These are phyloP conservation scores for Alentia gelatinosa DNA, from an alignment of 2,888 invertebrate genomes.

Conservation along the genomic window DNA sequence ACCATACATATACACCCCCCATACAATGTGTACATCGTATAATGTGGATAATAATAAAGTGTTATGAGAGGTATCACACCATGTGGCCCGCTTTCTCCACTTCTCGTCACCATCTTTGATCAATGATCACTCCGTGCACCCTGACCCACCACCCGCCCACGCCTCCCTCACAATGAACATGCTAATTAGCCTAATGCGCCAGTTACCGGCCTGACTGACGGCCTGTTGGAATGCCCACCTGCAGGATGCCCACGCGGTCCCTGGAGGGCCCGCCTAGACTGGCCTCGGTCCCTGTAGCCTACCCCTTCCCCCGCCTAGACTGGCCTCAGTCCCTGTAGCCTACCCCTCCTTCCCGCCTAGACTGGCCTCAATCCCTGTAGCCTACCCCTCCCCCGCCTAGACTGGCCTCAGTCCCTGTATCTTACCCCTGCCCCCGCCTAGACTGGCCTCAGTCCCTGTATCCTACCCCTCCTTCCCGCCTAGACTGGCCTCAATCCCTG, in stretches of 20 bases:
- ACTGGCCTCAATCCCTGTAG: background rate
- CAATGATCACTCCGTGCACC: background rate
- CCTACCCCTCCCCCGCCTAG: no score
- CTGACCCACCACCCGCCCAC: background rate
- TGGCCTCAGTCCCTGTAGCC: background rate
- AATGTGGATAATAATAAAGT: background rate
- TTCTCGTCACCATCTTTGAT: background rate
- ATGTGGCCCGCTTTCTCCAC: background rate
- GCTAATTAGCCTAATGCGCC: conserved; percentile 6
- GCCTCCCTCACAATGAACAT: background rate
- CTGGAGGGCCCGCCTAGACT: background rate
- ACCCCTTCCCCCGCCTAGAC: background rate
- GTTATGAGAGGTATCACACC: background rate
- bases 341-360: background rate
- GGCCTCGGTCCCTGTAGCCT: background rate
- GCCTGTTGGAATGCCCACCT: background rate
- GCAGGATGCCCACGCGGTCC: background rate
- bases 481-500: no score
- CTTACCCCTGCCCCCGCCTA: no score
- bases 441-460: no score
- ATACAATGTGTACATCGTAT: background rate
- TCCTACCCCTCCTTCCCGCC: no score
- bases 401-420: no score
- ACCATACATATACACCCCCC: background rate
- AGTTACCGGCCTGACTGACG: background rate